Conservation (phyloP, 35 echinoderm and acorn worm genomes). For the Heliocidaris erythrogramma region DNA sequence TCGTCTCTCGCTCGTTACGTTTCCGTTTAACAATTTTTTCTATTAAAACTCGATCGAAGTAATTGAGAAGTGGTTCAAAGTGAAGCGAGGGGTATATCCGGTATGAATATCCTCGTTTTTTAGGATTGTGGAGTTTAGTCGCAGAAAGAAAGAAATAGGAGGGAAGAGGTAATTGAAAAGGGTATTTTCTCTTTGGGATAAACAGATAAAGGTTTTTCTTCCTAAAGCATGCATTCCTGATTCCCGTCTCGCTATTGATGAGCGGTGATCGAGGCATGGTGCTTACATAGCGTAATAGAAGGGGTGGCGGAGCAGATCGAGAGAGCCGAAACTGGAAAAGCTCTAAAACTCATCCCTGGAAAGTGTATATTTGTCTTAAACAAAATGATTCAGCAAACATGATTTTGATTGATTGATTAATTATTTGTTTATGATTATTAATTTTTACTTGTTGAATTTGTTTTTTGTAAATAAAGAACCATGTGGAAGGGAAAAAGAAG, state of each 20-base stretch:
- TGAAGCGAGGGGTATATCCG: neutral
- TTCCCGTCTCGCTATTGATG: neutral
- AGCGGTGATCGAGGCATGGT: neutral
- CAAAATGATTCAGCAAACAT: too few species aligned
- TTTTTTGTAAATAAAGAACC: too few species aligned
- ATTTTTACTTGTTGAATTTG: too few species aligned
- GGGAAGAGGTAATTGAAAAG: neutral
- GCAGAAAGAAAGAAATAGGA: neutral
- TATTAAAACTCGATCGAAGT: constrained; percentile 5
- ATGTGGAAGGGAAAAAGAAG: too few species aligned
- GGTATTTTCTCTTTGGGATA: neutral
- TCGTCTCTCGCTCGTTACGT: neutral
- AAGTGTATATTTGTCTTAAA: too few species aligned
- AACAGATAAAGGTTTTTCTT: neutral
- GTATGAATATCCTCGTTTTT: neutral
- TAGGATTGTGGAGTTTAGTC: neutral
- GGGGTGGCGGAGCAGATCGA: too few species aligned
- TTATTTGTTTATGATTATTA: too few species aligned
- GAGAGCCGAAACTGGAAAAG: too few species aligned
- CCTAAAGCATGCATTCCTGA: neutral
- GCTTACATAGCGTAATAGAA: neutral
- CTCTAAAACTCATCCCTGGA: too few species aligned
- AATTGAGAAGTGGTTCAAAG: neutral
- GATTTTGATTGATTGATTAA: too few species aligned
- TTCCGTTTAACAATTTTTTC: constrained; percentile 12